Conservation (phyloP, 1,140 invertebrate species). For the Drosophila melanica region DNA sequence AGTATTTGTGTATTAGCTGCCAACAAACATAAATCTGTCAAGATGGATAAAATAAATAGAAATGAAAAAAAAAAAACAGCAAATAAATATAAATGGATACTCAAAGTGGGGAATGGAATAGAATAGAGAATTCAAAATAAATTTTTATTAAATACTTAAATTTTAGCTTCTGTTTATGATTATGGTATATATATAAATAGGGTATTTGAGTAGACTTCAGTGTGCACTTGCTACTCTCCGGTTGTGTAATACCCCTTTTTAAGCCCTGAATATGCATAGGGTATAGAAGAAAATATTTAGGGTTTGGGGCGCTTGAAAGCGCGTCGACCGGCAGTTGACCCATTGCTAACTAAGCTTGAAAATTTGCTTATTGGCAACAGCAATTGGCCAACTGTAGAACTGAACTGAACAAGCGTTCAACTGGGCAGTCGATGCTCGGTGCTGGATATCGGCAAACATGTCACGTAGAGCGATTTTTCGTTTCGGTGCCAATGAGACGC, state of each 20-base stretch:
- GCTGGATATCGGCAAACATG: constrained; percentile 60
- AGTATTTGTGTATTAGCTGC: no score
- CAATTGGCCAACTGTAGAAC: constrained; percentile 15
- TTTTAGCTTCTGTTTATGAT: no score
- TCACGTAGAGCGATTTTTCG: constrained; percentile 71
- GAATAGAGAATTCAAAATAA: no score
- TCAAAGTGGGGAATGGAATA: no score
- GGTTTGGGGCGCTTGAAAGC: background rate
- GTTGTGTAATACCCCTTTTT: background rate
- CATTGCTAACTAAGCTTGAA: constrained; percentile 38
- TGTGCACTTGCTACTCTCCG: no score
- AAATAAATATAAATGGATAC: no score
- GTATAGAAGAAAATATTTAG: constrained; percentile 9
- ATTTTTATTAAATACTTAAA: no score
- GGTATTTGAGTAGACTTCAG: no score
- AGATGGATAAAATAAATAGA: background rate
- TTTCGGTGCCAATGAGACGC: constrained; percentile 72
- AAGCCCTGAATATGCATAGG: background rate
- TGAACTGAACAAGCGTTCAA: constrained; percentile 42
- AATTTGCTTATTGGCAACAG: constrained; percentile 44
- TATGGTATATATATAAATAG: no score
- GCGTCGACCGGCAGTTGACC: constrained; percentile 33
- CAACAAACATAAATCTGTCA: no score
- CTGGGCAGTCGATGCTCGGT: constrained; percentile 36
- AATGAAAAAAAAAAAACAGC: background rate